These are phyloP conservation scores for Pseudococcus viburni DNA, from an alignment of 2,888 invertebrate genomes.

Conservation along the genomic window DNA sequence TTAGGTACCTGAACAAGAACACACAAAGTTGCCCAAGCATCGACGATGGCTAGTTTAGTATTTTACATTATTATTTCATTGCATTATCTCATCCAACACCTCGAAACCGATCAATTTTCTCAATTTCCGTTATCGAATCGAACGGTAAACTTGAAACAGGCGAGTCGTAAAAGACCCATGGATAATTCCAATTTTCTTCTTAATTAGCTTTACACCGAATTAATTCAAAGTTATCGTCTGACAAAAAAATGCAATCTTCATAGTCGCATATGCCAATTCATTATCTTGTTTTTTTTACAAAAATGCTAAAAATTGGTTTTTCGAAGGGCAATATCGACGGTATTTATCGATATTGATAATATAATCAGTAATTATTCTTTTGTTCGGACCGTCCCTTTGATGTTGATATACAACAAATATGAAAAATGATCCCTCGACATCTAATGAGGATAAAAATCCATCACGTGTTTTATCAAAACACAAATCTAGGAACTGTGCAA, in stretches of 20 bases:
- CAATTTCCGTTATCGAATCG: slow-evolving; percentile 12
- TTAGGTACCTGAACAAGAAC: background rate
- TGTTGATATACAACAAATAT: background rate
- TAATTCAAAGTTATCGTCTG: background rate
- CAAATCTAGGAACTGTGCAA: background rate
- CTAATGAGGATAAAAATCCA: background rate
- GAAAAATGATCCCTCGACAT: background rate
- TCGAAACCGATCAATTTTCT: background rate
- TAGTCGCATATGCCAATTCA: background rate
- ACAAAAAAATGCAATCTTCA: background rate
- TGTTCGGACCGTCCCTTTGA: background rate
- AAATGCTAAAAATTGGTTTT: background rate
- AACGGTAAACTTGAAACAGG: slow-evolving; percentile 5
- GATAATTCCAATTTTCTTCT: background rate
- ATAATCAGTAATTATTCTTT: background rate
- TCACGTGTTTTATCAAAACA: slow-evolving; percentile 15
- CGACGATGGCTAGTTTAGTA: background rate
- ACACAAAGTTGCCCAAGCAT: slow-evolving; percentile 3
- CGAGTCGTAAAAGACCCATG: background rate
- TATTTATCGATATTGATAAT: background rate
- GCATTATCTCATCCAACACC: background rate
- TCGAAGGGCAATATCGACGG: background rate
- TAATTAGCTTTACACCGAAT: background rate
- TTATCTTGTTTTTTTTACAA: background rate
- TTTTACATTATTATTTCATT: background rate